Percentiles rank a stretch among this genome's conserved stretches.
Conservation (phyloP, 2,113 vertebrate species). For the Petroica traversi region DNA sequence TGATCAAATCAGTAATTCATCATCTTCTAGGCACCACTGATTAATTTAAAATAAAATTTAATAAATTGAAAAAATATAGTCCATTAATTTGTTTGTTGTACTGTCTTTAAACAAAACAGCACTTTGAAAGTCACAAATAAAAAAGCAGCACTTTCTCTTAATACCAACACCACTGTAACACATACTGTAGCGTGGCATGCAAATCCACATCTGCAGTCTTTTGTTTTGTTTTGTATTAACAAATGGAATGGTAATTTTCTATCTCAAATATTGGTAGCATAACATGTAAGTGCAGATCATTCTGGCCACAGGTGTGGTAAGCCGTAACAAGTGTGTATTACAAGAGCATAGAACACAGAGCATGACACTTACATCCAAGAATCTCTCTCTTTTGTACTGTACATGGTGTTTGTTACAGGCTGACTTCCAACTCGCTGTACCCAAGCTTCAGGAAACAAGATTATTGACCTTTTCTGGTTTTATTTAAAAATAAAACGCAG, state of each 20-base stretch:
- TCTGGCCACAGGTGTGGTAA: conserved; percentile 47
- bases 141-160: conserved; percentile 73
- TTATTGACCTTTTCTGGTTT: conserved; percentile 1
- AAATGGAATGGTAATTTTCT: conserved; percentile 57
- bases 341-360: conserved; percentile 46
- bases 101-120: conserved; percentile 70
- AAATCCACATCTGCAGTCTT: conserved; percentile 53
- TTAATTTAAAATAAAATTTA: conserved; percentile 55
- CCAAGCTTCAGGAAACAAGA: conserved; percentile 27
- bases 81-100: conserved; percentile 59
- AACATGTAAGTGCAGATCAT: conserved; percentile 63
- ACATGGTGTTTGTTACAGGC: conserved; percentile 42
- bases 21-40: conserved; percentile 53
- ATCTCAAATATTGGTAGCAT: conserved; percentile 69
- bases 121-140: conserved; percentile 67
- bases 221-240: conserved; percentile 57
- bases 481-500: conserved; percentile 20
- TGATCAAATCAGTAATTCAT: conserved; percentile 68
- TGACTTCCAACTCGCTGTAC: conserved; percentile 36
- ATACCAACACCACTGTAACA: conserved; percentile 70
- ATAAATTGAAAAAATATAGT: conserved; percentile 57
- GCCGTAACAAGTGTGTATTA: conserved; percentile 44
- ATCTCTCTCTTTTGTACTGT: conserved; percentile 42
- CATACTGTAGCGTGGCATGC: conserved; percentile 71
- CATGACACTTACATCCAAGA: conserved; percentile 32